Percentiles rank a stretch among this genome's conserved stretches.
Evolutionary conservation across 2,113 vertebrate genomes (phyloP).

Genomic region (Ophiodon elongatus): DNA sequence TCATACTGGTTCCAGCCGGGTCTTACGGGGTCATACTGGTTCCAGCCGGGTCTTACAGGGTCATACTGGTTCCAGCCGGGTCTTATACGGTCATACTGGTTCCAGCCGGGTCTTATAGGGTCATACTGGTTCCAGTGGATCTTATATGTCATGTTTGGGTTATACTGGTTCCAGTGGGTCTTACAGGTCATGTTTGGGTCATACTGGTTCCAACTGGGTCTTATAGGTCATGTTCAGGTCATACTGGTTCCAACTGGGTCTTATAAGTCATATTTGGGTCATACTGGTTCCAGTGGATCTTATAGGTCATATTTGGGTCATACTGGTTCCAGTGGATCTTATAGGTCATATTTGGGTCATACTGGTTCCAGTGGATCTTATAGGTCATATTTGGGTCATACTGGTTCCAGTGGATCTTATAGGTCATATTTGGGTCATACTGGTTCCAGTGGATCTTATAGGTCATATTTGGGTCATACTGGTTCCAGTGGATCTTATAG

Average conservation of each 20-base stretch:
- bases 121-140: background rate
- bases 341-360: no score
- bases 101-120: no score
- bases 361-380: background rate
- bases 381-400: no score
- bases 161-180: background rate
- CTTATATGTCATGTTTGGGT: background rate
- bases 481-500: background rate
- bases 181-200: no score
- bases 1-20: background rate
- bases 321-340: background rate
- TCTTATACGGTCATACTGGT: no score
- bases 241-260: background rate
- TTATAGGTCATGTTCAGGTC: no score
- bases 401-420: background rate
- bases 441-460: no score
- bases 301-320: no score
- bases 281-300: background rate
- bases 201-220: no score
- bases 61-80: background rate
- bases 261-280: no score
- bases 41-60: background rate
- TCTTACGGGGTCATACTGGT: background rate
- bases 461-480: background rate
- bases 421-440: no score